These are phyloP conservation scores for Ispidina lecontei DNA, from an alignment of 2,797 vertebrate species.

Conservation along the genomic window DNA sequence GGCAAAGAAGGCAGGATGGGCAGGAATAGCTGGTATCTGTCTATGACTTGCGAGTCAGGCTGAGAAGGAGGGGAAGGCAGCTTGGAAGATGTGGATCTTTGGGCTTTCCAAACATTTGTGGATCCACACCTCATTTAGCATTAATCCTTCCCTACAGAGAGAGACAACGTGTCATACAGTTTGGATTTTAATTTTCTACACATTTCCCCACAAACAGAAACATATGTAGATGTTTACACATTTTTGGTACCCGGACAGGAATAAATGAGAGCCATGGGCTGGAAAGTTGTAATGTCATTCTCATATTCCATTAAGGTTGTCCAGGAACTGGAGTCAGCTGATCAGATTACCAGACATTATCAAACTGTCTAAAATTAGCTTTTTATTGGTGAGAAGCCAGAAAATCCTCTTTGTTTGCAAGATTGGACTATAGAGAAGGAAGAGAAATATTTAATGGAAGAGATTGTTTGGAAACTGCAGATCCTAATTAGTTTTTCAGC, in stretches of 20 bases:
- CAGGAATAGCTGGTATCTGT: background rate
- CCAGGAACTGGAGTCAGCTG: constrained; percentile 33
- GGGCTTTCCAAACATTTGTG: constrained; percentile 12
- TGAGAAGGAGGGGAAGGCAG: background rate
- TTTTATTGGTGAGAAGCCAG: constrained; percentile 52
- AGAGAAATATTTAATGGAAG: constrained; percentile 39
- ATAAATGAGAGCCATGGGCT: constrained; percentile 12
- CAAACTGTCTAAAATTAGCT: constrained; percentile 67
- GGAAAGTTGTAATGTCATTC: constrained; percentile 22
- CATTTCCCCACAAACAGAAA: background rate
- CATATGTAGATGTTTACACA: background rate
- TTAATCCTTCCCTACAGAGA: constrained; percentile 36
- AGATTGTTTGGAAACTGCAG: constrained; percentile 40
- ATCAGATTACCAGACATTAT: constrained; percentile 61
- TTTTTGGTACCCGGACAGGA: constrained; percentile 36
- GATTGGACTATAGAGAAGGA: constrained; percentile 32
- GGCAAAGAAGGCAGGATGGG: background rate
- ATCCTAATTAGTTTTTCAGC: constrained; percentile 33
- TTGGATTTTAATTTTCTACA: constrained; percentile 32
- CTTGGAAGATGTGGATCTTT: constrained; percentile 14
- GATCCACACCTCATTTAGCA: constrained; percentile 43
- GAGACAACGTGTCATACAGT: background rate
- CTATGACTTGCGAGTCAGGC: background rate
- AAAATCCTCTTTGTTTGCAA: constrained; percentile 64
- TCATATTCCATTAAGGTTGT: constrained; percentile 25